phyloP scores from a whole-genome alignment of 2,797 vertebrate genomes.

The Rhadinocentrus ornatus region DNA sequence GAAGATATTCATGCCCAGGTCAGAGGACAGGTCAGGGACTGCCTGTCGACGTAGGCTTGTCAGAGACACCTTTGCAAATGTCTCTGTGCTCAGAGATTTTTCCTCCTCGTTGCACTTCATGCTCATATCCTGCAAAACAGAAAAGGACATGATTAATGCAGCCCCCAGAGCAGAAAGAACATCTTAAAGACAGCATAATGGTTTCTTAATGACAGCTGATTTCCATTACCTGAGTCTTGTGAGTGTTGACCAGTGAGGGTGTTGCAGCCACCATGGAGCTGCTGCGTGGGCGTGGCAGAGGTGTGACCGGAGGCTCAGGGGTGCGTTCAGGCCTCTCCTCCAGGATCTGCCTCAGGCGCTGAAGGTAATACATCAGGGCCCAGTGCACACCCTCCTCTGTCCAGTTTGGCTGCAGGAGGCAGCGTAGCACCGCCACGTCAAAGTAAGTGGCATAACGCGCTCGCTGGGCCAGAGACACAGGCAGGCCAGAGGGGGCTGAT shows the following conservation, averaged over 20 bases:
- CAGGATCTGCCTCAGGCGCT: conserved; percentile 93
- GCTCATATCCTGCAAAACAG: conserved; percentile 90
- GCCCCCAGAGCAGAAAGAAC: not conserved
- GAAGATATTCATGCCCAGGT: conserved; percentile 97
- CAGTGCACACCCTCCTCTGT: conserved; percentile 97
- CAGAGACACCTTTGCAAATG: conserved; percentile 93
- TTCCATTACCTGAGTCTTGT: conserved; percentile 92
- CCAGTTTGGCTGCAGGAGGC: conserved; percentile 97
- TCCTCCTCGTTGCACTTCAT: conserved; percentile 95
- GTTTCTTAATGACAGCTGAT: not conserved
- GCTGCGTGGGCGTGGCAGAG: conserved; percentile 92
- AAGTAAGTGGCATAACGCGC: conserved; percentile 97
- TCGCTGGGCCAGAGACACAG: conserved; percentile 86
- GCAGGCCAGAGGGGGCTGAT: conserved; percentile 74
- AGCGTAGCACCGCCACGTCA: conserved; percentile 96
- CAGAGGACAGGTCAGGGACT: conserved; percentile 94
- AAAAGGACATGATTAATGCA: not conserved
- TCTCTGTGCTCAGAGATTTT: conserved; percentile 92
- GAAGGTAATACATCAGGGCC: conserved; percentile 95
- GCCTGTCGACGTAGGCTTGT: conserved; percentile 94
- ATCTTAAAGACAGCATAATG: not conserved
- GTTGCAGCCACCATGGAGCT: conserved; percentile 98
- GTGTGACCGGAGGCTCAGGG: conserved; percentile 85
- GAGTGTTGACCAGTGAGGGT: conserved; percentile 96
- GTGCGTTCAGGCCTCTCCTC: conserved; percentile 92